Conservation (phyloP, 2,113 vertebrate species). For the Zingel zingel region DNA sequence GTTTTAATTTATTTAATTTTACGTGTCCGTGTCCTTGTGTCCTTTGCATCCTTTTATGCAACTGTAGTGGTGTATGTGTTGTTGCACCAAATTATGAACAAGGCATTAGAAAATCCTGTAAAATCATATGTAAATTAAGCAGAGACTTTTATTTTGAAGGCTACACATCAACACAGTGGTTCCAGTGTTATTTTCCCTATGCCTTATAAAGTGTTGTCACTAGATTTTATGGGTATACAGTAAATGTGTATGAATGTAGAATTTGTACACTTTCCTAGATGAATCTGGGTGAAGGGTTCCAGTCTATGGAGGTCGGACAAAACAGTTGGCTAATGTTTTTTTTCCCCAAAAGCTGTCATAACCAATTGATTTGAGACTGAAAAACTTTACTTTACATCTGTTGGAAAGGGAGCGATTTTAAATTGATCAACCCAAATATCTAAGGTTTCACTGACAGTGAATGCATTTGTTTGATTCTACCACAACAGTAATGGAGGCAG, state of each 20-base stretch:
- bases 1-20: background rate
- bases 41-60: background rate
- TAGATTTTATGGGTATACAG: background rate
- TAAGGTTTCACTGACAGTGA: background rate
- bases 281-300: background rate
- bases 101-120: background rate
- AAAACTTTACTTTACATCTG: background rate
- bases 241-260: background rate
- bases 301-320: background rate
- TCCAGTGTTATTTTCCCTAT: background rate
- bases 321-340: background rate
- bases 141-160: background rate
- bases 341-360: background rate
- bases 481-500: background rate
- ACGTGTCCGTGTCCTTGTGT: slow-evolving; percentile 9
- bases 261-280: background rate
- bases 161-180: background rate
- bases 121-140: background rate
- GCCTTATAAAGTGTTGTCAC: background rate
- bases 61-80: background rate
- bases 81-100: background rate
- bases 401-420: background rate
- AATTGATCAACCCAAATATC: background rate
- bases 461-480: background rate
- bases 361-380: background rate